These are phyloP conservation scores for Hyposoter didymator DNA, from an alignment of 2,888 invertebrate genomes.

Conservation along the genomic window DNA sequence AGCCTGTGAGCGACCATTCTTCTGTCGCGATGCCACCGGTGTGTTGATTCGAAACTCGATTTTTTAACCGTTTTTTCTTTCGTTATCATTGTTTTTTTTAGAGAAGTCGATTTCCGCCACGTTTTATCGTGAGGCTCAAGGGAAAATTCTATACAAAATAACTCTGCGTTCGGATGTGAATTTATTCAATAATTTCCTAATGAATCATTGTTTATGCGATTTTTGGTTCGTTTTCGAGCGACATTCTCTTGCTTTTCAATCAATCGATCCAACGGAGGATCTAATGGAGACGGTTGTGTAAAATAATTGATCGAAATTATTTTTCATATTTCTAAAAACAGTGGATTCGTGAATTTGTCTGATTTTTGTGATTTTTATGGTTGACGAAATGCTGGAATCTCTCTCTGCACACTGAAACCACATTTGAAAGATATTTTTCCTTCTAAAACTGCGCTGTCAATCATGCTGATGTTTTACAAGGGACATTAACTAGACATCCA, in stretches of 20 bases:
- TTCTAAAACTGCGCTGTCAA: slow-evolving; percentile 6
- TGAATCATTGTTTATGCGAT: not conserved
- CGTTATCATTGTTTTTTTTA: slow-evolving; percentile 1
- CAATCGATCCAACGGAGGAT: not conserved
- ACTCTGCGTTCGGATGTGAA: not conserved
- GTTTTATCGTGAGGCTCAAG: not conserved
- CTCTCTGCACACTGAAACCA: not conserved
- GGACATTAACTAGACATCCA: slow-evolving; percentile 3
- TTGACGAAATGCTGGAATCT: too few relatives aligned
- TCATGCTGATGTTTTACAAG: slow-evolving; percentile 18
- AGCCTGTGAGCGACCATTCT: slow-evolving; percentile 31
- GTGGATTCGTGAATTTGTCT: not conserved
- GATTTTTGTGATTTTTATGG: not conserved
- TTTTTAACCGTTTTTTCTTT: slow-evolving; percentile 38
- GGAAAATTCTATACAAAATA: not conserved
- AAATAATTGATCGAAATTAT: not conserved
- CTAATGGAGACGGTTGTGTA: not conserved
- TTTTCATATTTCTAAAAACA: not conserved
- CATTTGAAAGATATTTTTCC: not conserved
- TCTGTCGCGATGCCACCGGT: slow-evolving; percentile 21
- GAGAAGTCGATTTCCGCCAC: slow-evolving; percentile 17
- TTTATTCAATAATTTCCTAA: not conserved
- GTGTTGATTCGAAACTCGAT: slow-evolving; percentile 35
- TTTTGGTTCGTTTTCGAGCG: not conserved
- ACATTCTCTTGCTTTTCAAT: not conserved